phyloP scores from a whole-genome alignment of 2,888 invertebrate genomes.

The Taenaris catops region DNA sequence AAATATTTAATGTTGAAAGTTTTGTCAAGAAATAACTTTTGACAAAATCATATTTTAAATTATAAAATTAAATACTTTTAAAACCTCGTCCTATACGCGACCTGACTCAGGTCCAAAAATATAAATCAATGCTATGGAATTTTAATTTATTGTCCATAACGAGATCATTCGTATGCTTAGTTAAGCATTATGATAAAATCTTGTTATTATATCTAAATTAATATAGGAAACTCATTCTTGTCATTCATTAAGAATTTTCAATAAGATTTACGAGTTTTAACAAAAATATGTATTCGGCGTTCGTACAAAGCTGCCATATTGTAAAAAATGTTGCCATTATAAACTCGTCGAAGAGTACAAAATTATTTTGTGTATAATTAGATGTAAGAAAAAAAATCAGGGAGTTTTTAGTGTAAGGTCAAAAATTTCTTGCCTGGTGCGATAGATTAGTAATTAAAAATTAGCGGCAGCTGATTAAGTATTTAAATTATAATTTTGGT shows the following conservation, averaged over 20 bases:
- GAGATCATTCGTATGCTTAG: slow-evolving; percentile 12
- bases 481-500: slow-evolving; percentile 25
- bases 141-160: slow-evolving; percentile 11
- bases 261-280: slow-evolving; percentile 29
- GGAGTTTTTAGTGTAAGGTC: slow-evolving; percentile 69
- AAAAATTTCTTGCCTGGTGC: slow-evolving; percentile 71
- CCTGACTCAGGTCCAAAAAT: slow-evolving; percentile 32
- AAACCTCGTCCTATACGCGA: slow-evolving; percentile 28
- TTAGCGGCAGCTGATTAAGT: slow-evolving; percentile 24
- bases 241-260: slow-evolving; percentile 16
- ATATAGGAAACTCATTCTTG: slow-evolving; percentile 14
- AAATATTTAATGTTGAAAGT: too few relatives aligned
- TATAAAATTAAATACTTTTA: too few relatives aligned
- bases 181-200: slow-evolving; percentile 3
- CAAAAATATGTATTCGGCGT: slow-evolving; percentile 31
- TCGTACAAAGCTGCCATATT: slow-evolving; percentile 68
- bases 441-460: slow-evolving; percentile 44
- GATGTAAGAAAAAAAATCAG: slow-evolving; percentile 76
- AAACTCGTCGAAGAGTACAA: slow-evolving; percentile 77
- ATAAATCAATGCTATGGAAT: slow-evolving; percentile 19
- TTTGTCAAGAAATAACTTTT: too few relatives aligned
- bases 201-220: slow-evolving; percentile 13
- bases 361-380: slow-evolving; percentile 79
- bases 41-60: too few relatives aligned
- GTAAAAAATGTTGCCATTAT: slow-evolving; percentile 67